Evolutionary conservation across 2,888 invertebrate species (phyloP), one percentile per base, ranked within the genome.

Genomic region (Pedicia rivosa): DNA sequence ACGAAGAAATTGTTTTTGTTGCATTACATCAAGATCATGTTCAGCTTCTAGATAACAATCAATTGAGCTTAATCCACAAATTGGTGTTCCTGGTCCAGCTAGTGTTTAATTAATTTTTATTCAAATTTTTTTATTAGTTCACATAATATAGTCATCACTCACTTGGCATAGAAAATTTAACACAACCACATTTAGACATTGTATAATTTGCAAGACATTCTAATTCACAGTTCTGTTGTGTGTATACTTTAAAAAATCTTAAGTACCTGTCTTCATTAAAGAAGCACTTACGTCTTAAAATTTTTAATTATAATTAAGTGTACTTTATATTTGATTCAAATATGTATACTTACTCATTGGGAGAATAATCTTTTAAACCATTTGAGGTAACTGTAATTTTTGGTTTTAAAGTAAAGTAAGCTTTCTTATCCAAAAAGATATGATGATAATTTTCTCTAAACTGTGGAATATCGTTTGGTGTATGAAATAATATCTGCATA

Each of bases 381-480:
- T 68, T 67, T 1, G 76, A 76, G 3, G 79, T 80, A 3, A 76
- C 77, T 64, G 79, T 78, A 67, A 80, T 78, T 53, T 78, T 76
- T 1, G 80, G 80, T 52, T 75, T 73, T 10, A 80, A 71, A 1
- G 75, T 72, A 2, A 78, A 74, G 2, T 78, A 66, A 2, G 79
- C 69, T 55, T 79, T 78, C 51, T 78, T 75, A 38, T 73, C 70
- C 39, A 78, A 57, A 8, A 79, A 78, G 8, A 73, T 70, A 37
- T 78, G 64, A 53, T 79, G 78, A 50, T 74, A 79, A 51, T 78
- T 76, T 43, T 72, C 72, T 1, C 72, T 67, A 5, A 74, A 65
- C 43, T 71, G 57, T 1, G 75, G 75, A 12, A 72, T 52, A 50
- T 75, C 74, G 1, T 71, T 71, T 2, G 75, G 73, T 47, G 72